Percentiles rank a stretch among this genome's conserved stretches.
Conservation (phyloP, 2,888 invertebrate genomes). For the Eristalinus aeneus region DNA sequence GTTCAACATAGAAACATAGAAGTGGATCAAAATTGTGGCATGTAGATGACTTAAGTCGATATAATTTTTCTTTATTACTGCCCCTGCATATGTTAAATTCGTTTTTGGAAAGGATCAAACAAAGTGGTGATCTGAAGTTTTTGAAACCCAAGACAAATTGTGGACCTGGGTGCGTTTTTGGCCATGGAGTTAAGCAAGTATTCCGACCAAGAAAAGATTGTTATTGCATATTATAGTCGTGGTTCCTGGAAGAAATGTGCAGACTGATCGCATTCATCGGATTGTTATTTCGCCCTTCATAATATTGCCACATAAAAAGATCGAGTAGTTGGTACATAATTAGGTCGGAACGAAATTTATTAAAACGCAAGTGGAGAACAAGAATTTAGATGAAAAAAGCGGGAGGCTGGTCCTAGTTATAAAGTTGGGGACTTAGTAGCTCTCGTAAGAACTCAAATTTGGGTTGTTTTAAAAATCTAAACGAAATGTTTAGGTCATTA, state of each 20-base stretch:
- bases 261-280: constrained; percentile 44
- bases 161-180: too few species aligned
- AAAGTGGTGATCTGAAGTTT: background rate
- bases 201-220: background rate
- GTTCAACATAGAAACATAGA: too few species aligned
- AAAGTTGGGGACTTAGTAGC: constrained; percentile 15
- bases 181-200: background rate
- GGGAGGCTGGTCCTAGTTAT: constrained; percentile 43
- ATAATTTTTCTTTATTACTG: background rate
- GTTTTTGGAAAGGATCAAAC: constrained; percentile 3
- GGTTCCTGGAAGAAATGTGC: constrained; percentile 43
- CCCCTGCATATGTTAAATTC: background rate
- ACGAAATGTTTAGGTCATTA: background rate
- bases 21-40: background rate
- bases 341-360: constrained; percentile 12
- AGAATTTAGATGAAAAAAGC: constrained; percentile 43
- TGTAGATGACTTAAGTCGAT: constrained; percentile 3
- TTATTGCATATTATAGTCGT: constrained; percentile 1
- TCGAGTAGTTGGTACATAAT: constrained; percentile 72
- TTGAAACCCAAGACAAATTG: too few species aligned
- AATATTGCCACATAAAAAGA: constrained; percentile 27
- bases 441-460: constrained; percentile 14
- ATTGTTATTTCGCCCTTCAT: constrained; percentile 50
- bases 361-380: constrained; percentile 57
- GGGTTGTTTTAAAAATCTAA: background rate